Conservation (phyloP, 2,888 invertebrate genomes). For the Ctenicera cuprea region DNA sequence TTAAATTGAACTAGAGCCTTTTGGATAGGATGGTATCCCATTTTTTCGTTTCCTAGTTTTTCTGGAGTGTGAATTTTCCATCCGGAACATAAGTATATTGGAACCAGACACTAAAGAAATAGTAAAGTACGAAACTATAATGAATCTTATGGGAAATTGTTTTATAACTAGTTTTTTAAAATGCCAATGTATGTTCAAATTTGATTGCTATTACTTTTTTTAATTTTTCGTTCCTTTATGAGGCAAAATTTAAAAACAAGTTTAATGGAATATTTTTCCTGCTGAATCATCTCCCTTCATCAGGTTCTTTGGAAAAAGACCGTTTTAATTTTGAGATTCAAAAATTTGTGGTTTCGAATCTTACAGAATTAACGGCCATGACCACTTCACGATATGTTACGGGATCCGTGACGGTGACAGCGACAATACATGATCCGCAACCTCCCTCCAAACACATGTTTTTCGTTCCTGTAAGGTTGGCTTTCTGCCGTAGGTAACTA, state of each 20-base stretch:
- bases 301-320: no score
- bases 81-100: conserved; percentile 74
- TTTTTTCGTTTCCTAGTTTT: conserved; percentile 78
- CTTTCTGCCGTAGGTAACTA: conserved; percentile 78
- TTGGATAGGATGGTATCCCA: conserved; percentile 80
- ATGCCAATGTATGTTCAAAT: no score
- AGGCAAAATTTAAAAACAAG: no score
- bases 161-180: no score
- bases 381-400: conserved; percentile 73
- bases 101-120: conserved; percentile 73
- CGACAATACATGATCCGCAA: conserved; percentile 81
- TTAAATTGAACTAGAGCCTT: conserved; percentile 76
- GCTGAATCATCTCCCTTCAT: no score
- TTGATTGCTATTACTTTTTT: no score
- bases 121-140: no score
- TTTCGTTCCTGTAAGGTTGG: conserved; percentile 81
- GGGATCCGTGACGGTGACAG: conserved; percentile 72
- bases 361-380: conserved; percentile 81
- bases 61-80: conserved; percentile 85
- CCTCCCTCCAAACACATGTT: conserved; percentile 85
- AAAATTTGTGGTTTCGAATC: neutral
- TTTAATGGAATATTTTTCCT: no score
- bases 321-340: conserved; percentile 14
- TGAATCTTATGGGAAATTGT: no score
- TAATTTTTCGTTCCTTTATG: no score